Conservation (phyloP, 37 sponge, comb jelly and placozoan genomes). For the Chondrosia reniformis region DNA sequence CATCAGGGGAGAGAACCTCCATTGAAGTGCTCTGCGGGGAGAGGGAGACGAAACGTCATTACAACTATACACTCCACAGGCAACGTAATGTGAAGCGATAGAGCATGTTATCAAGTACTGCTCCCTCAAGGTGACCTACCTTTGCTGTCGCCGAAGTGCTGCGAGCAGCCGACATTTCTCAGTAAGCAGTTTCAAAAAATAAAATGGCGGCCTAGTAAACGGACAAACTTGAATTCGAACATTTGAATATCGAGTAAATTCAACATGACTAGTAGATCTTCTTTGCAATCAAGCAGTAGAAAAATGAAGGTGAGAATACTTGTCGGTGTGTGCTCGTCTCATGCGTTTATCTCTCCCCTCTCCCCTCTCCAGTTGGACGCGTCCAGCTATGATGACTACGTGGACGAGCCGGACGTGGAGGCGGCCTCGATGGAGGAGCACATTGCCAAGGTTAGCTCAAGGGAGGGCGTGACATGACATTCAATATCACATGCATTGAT, state of each 20-base stretch:
- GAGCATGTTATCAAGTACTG: too few species aligned
- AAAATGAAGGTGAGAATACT: constrained; percentile 32
- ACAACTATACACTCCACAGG: neutral
- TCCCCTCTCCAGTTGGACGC: constrained; percentile 42
- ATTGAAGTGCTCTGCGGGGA: constrained; percentile 5
- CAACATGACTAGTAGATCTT: constrained; percentile 20
- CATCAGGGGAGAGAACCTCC: constrained; percentile 40
- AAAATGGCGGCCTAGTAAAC: too few species aligned
- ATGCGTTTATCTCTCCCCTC: neutral
- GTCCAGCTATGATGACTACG: constrained; percentile 61
- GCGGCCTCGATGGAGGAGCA: constrained; percentile 49
- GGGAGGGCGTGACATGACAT: too few species aligned
- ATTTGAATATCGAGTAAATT: too few species aligned
- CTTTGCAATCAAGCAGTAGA: constrained; percentile 49
- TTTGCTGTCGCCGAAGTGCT: constrained; percentile 2
- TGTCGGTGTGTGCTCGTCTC: neutral
- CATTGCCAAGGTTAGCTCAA: constrained; percentile 60
- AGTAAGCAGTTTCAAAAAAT: too few species aligned
- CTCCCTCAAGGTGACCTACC: neutral
- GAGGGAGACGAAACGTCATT: constrained; percentile 1
- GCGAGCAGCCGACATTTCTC: neutral
- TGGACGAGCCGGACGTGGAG: constrained; percentile 73
- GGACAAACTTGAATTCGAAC: too few species aligned
- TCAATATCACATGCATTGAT: too few species aligned
- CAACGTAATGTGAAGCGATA: too few species aligned